phyloP scores from a whole-genome alignment of 2,888 invertebrate species.

The Thera britannica region DNA sequence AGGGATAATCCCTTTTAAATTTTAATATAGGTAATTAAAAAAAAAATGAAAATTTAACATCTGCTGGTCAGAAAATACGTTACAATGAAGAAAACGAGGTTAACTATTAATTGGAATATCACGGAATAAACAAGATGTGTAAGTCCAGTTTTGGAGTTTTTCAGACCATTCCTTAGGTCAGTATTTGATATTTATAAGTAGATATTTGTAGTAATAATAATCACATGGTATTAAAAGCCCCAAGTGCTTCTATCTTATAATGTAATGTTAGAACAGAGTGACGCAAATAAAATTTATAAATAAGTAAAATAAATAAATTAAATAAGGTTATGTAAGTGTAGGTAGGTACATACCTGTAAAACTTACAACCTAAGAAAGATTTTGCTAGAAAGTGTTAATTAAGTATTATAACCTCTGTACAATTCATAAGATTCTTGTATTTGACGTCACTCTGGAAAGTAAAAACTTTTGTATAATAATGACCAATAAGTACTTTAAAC shows the following conservation, averaged over 20 bases:
- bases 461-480: conserved; percentile 45
- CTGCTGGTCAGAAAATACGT: conserved; percentile 68
- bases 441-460: conserved; percentile 16
- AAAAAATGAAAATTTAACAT: conserved; percentile 43
- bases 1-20: not conserved
- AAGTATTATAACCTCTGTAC: not conserved
- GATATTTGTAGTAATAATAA: conserved; percentile 36
- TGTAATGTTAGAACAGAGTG: conserved; percentile 4
- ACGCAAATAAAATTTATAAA: conserved; percentile 6
- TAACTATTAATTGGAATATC: conserved; percentile 28
- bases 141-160: conserved; percentile 66
- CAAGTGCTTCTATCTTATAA: conserved; percentile 52
- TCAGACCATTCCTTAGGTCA: conserved; percentile 50
- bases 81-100: conserved; percentile 31
- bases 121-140: conserved; percentile 36
- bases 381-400: no score
- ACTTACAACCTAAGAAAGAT: no score
- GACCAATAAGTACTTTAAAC: conserved; percentile 46
- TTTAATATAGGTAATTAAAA: conserved; percentile 9
- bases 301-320: not conserved
- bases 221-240: conserved; percentile 53
- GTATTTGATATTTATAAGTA: conserved; percentile 28
- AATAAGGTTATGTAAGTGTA: no score
- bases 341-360: no score
- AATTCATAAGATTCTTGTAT: not conserved